Evolutionary conservation across 2,113 vertebrate genomes (phyloP), one percentile per base, ranked within the genome.

Genomic region (Actenoides lindsayi): DNA sequence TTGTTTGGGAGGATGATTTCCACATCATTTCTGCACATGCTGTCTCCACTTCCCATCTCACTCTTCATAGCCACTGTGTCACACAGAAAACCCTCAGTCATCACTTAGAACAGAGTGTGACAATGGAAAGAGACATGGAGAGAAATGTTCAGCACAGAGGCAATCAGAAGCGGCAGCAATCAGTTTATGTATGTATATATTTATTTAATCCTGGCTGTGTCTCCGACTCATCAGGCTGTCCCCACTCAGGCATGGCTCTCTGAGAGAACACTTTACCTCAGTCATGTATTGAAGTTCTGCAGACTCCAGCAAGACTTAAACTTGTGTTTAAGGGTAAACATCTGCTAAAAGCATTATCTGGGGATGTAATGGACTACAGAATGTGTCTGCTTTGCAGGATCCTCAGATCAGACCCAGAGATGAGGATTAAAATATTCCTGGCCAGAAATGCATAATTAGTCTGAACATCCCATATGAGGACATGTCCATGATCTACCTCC

Each of bases 1-100:
- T 86, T 17, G 2, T 87, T 69, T 57, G 67, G 59, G 44, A 83
- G 42, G 54, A 50, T 53, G 41, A 80, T 92, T 89, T 92, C 76
- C 79, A 50, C n/a, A 51, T 90, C 64, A 46, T 77, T 89, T 85
- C 73, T 7, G 5, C 0, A 3, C 2, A 0, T 0, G 1, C 27
- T 84, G 56, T 35, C 77, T 90, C 51, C 0, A 0, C 46, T 86
- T 87, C 70, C 62, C 19, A 11, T 35, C 14, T 89, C 1, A 3
- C 41, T 68, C 60, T 5, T 6, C 28, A 54, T 64, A 30, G 69
- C 21, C 1, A 2, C 44, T 5, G 2, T 50, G 35, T 80, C 44
- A 84, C 41, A 33, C 25, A 71, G 65, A 35, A 80, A 88, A 75
- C 27, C 25, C 37, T 10, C 25, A 41, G 7, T 21, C 62, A 27